These are phyloP conservation scores for Polypedilum pembai DNA, from an alignment of 1,140 invertebrate species.

Conservation along the genomic window DNA sequence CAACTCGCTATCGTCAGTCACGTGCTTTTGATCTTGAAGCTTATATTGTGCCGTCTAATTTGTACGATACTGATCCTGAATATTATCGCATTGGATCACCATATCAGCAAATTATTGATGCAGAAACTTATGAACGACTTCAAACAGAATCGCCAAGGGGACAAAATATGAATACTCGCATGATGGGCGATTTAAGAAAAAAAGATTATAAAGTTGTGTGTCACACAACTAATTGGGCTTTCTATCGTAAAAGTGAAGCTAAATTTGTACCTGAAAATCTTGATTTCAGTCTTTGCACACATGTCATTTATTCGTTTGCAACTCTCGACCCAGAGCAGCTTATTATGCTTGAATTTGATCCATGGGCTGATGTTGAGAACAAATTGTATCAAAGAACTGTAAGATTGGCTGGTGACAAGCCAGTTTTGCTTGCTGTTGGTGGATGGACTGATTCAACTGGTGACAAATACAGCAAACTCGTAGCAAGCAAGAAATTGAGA, in stretches of 20 bases:
- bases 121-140: slow-evolving; percentile 33
- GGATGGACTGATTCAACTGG: slow-evolving; percentile 83
- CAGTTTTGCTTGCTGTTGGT: slow-evolving; percentile 72
- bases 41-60: slow-evolving; percentile 35
- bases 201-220: slow-evolving; percentile 56
- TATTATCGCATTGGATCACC: slow-evolving; percentile 39
- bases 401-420: slow-evolving; percentile 44
- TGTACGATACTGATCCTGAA: slow-evolving; percentile 32
- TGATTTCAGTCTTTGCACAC: slow-evolving; percentile 72
- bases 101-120: slow-evolving; percentile 37
- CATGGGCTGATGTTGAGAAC: slow-evolving; percentile 77
- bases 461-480: slow-evolving; percentile 73
- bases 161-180: slow-evolving; percentile 30
- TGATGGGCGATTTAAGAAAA: slow-evolving; percentile 35
- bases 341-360: slow-evolving; percentile 68
- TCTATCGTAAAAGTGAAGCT: slow-evolving; percentile 71
- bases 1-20: slow-evolving; percentile 20
- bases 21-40: slow-evolving; percentile 37
- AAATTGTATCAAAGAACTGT: slow-evolving; percentile 50
- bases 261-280: slow-evolving; percentile 80
- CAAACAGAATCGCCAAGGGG: slow-evolving; percentile 3
- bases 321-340: slow-evolving; percentile 69
- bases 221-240: slow-evolving; percentile 83
- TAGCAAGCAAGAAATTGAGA: slow-evolving; percentile 54
- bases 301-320: slow-evolving; percentile 86